Base-by-base conservation (phyloP, 2,113 vertebrate genomes). In the Macquaria ambigua region DNA sequence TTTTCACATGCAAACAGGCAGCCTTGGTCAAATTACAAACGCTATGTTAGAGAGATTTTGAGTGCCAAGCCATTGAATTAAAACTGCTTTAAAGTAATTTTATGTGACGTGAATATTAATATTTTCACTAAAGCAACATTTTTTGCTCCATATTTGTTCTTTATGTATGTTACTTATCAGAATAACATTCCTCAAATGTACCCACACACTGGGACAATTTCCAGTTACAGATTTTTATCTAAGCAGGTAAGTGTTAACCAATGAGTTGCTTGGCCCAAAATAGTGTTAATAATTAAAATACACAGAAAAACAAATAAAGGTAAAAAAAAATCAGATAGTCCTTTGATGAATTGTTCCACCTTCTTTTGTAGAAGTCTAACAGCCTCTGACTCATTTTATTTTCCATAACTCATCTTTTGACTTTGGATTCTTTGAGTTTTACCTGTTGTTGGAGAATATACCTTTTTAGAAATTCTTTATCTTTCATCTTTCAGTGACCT, bases 1-100 rank as follows among this genome's bases (percentile, higher is more conserved):
- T 77, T 95, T 93, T 96, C 79, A 90, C 95, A 95, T 90, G 75
- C 90, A 96, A 96, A 95, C 86, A 94, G 56, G 87, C 76, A 90
- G 92, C 89, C 64, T 82, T 71, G 93, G 92, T 95, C 80, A 92
- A 83, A 83, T 87, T 79, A 46, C 8, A 69, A 18, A 68, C 31
- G 8, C 1, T 18, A 66, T 77, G 15, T 66, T 25, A 14, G 25
- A 75, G 52, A 92, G 80, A 1, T 56, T 74, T 25, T n/a, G 10
- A 48, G 2, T 39, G 52, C 11, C 16, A 63, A 34, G 7, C 2
- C 5, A 25, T 8, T 63, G 28, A 67, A 76, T 66, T 41, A 31
- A 70, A 83, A 52, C 1, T 6, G 31, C 18, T 64, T 50, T 7
- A 10, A 55, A 48, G 5, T 25, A 34, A 18, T 53, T 1, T 7